Conservation (phyloP, 2,888 invertebrate genomes). For the Torymus aiolomorphi region DNA sequence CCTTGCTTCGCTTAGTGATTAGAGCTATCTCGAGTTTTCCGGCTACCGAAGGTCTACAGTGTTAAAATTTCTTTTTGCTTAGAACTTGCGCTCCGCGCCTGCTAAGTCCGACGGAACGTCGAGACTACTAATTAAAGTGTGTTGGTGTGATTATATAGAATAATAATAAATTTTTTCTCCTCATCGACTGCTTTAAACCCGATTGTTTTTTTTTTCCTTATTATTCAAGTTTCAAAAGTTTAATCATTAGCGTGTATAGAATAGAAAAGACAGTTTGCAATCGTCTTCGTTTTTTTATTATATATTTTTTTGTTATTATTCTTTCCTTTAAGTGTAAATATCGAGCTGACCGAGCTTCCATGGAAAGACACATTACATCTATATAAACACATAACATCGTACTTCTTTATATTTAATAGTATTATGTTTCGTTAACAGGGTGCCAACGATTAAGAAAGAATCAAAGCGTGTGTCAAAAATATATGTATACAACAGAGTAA, state of each 20-base stretch:
- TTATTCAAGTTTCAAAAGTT: constrained; percentile 26
- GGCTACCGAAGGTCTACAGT: constrained; percentile 34
- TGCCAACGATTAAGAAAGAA: constrained; percentile 18
- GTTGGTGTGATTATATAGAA: constrained; percentile 29
- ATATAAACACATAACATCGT: constrained; percentile 28
- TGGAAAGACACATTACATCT: constrained; percentile 45
- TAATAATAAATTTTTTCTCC: constrained; percentile 1
- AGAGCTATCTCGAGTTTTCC: constrained; percentile 43
- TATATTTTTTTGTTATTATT: constrained; percentile 14
- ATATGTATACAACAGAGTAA: constrained; percentile 25
- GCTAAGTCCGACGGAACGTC: background rate
- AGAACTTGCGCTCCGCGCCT: too few species aligned
- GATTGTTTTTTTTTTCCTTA: constrained; percentile 14
- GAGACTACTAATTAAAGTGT: constrained; percentile 32
- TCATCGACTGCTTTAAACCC: constrained; percentile 11
- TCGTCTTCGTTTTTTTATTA: constrained; percentile 29
- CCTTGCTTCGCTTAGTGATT: constrained; percentile 30
- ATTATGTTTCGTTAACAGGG: too few species aligned
- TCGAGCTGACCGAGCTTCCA: constrained; percentile 40
- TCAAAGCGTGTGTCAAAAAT: constrained; percentile 39
- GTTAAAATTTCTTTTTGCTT: too few species aligned
- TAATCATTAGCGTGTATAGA: constrained; percentile 17
- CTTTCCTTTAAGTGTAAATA: constrained; percentile 22
- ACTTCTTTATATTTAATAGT: background rate
- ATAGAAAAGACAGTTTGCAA: constrained; percentile 36